Percentiles rank a stretch among this genome's conserved stretches.
Evolutionary conservation across 2,888 invertebrate species (phyloP).

Genomic region (Hypomecis punctinalis): DNA sequence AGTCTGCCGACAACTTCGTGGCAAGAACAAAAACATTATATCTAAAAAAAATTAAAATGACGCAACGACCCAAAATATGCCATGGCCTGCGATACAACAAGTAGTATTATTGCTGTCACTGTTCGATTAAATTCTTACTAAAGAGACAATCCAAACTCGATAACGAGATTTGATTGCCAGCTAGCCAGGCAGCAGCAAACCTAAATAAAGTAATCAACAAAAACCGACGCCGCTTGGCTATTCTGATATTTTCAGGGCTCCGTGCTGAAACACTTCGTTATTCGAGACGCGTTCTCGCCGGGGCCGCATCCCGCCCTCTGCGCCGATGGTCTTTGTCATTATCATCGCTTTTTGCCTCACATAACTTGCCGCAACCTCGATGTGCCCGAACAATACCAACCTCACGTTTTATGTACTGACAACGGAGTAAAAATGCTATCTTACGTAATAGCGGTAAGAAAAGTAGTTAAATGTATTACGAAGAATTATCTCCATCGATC

Average conservation of each 20-base stretch:
- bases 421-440: slow-evolving; percentile 43
- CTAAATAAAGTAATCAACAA: too few species aligned
- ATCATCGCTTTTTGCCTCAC: slow-evolving; percentile 82
- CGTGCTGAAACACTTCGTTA: slow-evolving; percentile 62
- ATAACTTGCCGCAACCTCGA: slow-evolving; percentile 72
- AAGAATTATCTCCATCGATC: too few species aligned
- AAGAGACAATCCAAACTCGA: too few species aligned
- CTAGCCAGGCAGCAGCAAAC: too few species aligned
- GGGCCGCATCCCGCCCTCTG: slow-evolving; percentile 74
- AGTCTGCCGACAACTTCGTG: too few species aligned
- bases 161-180: too few species aligned
- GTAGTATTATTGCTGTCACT: too few species aligned
- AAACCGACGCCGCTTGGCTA: neutral
- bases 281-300: slow-evolving; percentile 70
- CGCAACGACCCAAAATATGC: too few species aligned
- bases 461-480: neutral
- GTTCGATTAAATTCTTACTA: too few species aligned
- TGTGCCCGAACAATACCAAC: slow-evolving; percentile 56
- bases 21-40: too few species aligned
- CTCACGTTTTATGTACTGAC: slow-evolving; percentile 52
- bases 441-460: slow-evolving; percentile 28
- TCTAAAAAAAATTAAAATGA: too few species aligned
- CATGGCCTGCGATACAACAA: too few species aligned
- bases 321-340: slow-evolving; percentile 79
- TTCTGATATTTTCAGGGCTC: slow-evolving; percentile 55